Evolutionary conservation across 2,888 invertebrate species (phyloP).

Genomic region (Graphium colonna): DNA sequence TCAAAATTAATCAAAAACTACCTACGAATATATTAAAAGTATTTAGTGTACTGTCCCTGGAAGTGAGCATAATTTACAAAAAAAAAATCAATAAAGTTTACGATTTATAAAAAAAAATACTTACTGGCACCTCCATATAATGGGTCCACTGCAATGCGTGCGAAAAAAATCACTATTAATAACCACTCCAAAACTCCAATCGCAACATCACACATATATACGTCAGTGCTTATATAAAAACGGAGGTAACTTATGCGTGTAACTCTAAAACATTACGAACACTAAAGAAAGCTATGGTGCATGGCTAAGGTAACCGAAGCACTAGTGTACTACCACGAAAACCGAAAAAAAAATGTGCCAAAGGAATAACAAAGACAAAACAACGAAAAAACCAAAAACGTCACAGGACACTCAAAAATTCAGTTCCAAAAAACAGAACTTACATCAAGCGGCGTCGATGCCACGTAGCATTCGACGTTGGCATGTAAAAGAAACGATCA

Average conservation of each 20-base stretch:
- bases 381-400: neutral
- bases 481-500: conserved; percentile 74
- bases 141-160: conserved; percentile 83
- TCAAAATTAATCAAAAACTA: no score
- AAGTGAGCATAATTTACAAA: no score
- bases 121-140: conserved; percentile 87
- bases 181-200: conserved; percentile 27
- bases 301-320: conserved; percentile 56
- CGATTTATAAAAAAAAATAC: conserved; percentile 46
- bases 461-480: conserved; percentile 63
- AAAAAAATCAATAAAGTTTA: no score
- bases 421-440: conserved; percentile 57
- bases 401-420: conserved; percentile 28
- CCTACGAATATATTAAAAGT: no score
- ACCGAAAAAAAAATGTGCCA: conserved; percentile 54
- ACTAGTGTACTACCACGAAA: conserved; percentile 59
- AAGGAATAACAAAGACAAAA: conserved; percentile 46
- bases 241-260: conserved; percentile 33
- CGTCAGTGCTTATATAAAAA: no score
- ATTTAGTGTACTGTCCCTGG: no score
- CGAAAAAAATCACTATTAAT: conserved; percentile 69
- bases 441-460: conserved; percentile 73
- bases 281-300: conserved; percentile 63
- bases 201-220: conserved; percentile 39
- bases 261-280: neutral